A percentile compares a stretch with the other conserved stretches of the same genome.
Evolutionary conservation across 2,888 invertebrate genomes (phyloP).

Genomic region (Charanyca ferruginea): DNA sequence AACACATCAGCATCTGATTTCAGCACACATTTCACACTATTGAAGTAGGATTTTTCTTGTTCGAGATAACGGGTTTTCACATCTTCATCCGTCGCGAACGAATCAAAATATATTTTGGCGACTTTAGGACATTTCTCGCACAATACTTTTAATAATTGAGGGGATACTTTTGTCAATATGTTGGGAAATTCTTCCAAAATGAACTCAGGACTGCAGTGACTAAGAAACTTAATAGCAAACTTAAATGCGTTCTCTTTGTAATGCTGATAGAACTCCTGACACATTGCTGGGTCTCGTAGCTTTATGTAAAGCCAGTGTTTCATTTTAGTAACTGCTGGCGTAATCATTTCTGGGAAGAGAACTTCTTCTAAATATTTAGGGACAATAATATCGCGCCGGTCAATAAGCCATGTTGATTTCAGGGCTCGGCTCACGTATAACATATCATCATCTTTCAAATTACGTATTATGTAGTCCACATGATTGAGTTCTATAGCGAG

Average conservation of each 20-base stretch:
- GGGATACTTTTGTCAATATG: conserved; percentile 71
- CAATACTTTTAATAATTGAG: conserved; percentile 73
- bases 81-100: conserved; percentile 62
- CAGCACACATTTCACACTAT: conserved; percentile 71
- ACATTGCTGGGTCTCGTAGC: conserved; percentile 66
- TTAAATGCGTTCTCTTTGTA: conserved; percentile 69
- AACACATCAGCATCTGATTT: conserved; percentile 73
- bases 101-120: conserved; percentile 74
- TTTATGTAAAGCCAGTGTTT: conserved; percentile 75
- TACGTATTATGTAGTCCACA: conserved; percentile 74
- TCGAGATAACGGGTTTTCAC: conserved; percentile 63
- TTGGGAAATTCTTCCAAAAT: conserved; percentile 68
- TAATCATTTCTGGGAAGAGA: conserved; percentile 78
- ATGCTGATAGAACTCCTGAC: conserved; percentile 76
- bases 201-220: conserved; percentile 71
- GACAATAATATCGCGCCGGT: conserved; percentile 72
- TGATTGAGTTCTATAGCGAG: conserved; percentile 75
- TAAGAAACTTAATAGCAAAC: conserved; percentile 74
- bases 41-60: conserved; percentile 64
- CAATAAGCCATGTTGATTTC: conserved; percentile 77
- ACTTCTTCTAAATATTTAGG: conserved; percentile 74
- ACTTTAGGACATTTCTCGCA: conserved; percentile 73
- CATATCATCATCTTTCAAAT: conserved; percentile 78
- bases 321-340: conserved; percentile 73
- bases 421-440: conserved; percentile 80